phyloP scores from a whole-genome alignment of 2,888 invertebrate genomes.

The Erpobdella octoculata region DNA sequence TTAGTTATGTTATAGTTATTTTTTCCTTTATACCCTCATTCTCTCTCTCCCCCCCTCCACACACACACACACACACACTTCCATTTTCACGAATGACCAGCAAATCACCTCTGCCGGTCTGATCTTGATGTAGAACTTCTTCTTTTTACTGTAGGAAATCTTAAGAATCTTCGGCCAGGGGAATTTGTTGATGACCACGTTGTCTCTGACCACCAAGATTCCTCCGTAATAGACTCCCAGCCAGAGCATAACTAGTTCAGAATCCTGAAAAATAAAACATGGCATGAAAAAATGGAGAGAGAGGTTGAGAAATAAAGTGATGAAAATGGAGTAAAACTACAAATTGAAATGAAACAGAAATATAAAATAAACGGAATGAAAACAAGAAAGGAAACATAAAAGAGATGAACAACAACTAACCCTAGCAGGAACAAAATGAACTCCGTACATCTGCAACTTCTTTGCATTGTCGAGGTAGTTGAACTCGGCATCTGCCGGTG shows the following conservation, averaged over 20 bases:
- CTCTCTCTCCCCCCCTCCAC: too few species aligned
- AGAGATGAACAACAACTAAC: constrained; percentile 18
- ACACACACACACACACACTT: too few species aligned
- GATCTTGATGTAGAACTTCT: constrained; percentile 94
- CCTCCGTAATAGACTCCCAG: constrained; percentile 95
- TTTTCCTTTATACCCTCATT: neutral
- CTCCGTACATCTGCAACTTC: constrained; percentile 97
- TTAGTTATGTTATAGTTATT: too few species aligned
- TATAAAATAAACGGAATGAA: too few species aligned
- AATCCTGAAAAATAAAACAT: constrained; percentile 59
- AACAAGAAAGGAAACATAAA: too few species aligned
- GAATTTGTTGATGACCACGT: constrained; percentile 89
- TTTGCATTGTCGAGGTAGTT: constrained; percentile 97
- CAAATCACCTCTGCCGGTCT: constrained; percentile 59
- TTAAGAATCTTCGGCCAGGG: constrained; percentile 99
- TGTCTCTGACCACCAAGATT: constrained; percentile 83
- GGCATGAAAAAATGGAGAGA: neutral
- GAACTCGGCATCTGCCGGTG: constrained; percentile 92
- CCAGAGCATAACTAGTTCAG: constrained; percentile 87
- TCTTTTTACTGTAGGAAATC: constrained; percentile 85
- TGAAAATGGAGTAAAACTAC: too few species aligned
- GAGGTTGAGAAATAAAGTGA: too few species aligned
- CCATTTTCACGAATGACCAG: neutral
- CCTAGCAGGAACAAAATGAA: constrained; percentile 86
- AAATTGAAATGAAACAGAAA: too few species aligned